These are phyloP conservation scores for Panopea generosa DNA, from an alignment of 2,888 invertebrate species.

Conservation along the genomic window DNA sequence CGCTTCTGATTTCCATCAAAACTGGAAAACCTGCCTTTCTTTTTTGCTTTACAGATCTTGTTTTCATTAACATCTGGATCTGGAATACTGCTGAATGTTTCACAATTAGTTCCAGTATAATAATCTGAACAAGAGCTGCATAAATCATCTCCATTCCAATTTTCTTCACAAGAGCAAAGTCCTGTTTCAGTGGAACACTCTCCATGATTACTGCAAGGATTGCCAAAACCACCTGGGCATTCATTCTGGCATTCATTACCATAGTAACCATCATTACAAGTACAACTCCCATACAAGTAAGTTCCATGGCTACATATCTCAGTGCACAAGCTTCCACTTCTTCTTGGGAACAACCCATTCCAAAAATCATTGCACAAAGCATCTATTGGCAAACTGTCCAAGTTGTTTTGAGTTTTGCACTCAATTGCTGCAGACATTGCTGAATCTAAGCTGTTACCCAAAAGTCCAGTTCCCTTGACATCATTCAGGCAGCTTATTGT, in stretches of 20 bases:
- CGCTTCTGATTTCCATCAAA: constrained; percentile 18
- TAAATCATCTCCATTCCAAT: constrained; percentile 61
- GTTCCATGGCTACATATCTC: constrained; percentile 48
- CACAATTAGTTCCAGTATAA: constrained; percentile 52
- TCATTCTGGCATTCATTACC: constrained; percentile 56
- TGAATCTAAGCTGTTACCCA: constrained; percentile 34
- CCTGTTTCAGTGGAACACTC: constrained; percentile 64
- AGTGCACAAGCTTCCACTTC: constrained; percentile 60
- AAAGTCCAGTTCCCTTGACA: constrained; percentile 42
- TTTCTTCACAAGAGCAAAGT: constrained; percentile 62
- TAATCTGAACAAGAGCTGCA: constrained; percentile 54
- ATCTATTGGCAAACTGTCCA: constrained; percentile 49
- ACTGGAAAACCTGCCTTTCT: constrained; percentile 13
- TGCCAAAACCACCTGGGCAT: constrained; percentile 70
- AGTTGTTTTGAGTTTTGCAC: constrained; percentile 39
- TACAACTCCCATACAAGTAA: constrained; percentile 26
- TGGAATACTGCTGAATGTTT: constrained; percentile 24
- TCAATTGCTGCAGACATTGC: constrained; percentile 55
- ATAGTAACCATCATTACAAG: constrained; percentile 56
- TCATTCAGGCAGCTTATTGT: constrained; percentile 66
- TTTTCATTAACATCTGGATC: constrained; percentile 11
- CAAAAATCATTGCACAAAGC: constrained; percentile 62
- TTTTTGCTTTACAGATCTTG: constrained; percentile 3
- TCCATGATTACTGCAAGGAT: constrained; percentile 68
- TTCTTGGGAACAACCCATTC: constrained; percentile 48